Percentiles rank a stretch among this genome's conserved stretches.
Conservation (phyloP, 2,113 vertebrate species). For the Arizona elegans region DNA sequence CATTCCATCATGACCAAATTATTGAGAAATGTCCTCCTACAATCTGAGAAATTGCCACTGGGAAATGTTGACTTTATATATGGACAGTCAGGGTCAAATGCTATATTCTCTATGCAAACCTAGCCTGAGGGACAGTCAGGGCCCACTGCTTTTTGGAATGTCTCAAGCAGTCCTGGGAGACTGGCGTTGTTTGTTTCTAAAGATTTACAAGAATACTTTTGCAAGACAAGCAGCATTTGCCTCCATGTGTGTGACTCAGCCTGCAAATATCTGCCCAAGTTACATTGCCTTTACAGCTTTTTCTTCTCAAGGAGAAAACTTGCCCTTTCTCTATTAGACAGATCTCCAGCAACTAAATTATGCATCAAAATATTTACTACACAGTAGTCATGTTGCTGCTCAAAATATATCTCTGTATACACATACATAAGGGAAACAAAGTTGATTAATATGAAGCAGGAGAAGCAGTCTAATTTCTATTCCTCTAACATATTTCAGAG, state of each 20-base stretch:
- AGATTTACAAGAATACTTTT: constrained; percentile 16
- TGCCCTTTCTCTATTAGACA: not conserved
- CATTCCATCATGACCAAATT: not conserved
- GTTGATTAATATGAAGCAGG: constrained; percentile 3
- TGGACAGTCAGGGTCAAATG: not conserved
- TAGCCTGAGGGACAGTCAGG: not conserved
- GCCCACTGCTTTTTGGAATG: not conserved
- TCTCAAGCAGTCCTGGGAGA: constrained; percentile 9
- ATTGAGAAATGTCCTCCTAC: not conserved
- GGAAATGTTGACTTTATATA: not conserved
- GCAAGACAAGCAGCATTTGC: constrained; percentile 10
- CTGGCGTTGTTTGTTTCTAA: constrained; percentile 5
- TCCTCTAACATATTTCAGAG: constrained; percentile 8
- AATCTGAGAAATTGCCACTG: not conserved
- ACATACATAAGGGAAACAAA: constrained; percentile 31
- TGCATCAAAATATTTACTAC: constrained; percentile 22
- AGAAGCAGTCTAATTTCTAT: not conserved
- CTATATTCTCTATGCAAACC: not conserved
- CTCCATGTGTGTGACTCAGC: constrained; percentile 7
- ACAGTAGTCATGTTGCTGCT: constrained; percentile 1
- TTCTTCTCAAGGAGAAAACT: not conserved
- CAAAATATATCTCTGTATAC: constrained; percentile 19
- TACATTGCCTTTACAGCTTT: not conserved
- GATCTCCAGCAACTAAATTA: constrained; percentile 18
- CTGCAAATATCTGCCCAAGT: constrained; percentile 8